These are phyloP conservation scores for Salvelinus sp. DNA, from an alignment of 2,113 vertebrate genomes.

Conservation along the genomic window DNA sequence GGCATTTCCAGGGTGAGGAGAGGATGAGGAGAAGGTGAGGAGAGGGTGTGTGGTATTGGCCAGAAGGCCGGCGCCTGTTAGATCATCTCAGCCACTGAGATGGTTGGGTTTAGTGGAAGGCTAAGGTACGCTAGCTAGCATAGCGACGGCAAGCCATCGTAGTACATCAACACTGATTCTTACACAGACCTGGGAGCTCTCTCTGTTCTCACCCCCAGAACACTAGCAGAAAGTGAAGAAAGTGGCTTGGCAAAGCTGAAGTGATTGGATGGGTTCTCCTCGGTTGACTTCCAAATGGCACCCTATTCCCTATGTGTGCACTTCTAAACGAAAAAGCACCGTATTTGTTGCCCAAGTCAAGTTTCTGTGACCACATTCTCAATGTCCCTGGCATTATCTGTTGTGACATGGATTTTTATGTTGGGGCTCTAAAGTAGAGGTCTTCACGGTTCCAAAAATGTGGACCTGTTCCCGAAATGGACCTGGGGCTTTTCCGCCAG, in stretches of 20 bases:
- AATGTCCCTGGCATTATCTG: no score
- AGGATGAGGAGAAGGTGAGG: neutral
- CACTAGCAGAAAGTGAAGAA: neutral
- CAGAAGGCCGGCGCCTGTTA: conserved; percentile 26
- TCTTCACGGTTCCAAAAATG: no score
- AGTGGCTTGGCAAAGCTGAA: neutral
- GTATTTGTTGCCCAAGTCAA: no score
- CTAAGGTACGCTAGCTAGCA: conserved; percentile 4
- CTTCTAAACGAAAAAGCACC: no score
- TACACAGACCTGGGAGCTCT: conserved; percentile 9
- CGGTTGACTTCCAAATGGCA: no score
- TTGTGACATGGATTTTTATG: no score
- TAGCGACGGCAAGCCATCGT: conserved; percentile 6
- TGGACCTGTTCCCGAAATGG: no score
- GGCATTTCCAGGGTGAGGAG: neutral
- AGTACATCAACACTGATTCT: conserved; percentile 31
- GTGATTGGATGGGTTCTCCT: no score
- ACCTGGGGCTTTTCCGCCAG: no score
- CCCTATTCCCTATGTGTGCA: no score
- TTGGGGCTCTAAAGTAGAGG: no score
- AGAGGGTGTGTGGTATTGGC: neutral
- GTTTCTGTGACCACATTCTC: no score
- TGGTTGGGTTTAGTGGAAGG: conserved; percentile 43
- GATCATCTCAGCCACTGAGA: conserved; percentile 25
- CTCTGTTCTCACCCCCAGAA: neutral